Evolutionary conservation across 2,888 invertebrate species (phyloP).

Genomic region (Eremobia ochroleuca): DNA sequence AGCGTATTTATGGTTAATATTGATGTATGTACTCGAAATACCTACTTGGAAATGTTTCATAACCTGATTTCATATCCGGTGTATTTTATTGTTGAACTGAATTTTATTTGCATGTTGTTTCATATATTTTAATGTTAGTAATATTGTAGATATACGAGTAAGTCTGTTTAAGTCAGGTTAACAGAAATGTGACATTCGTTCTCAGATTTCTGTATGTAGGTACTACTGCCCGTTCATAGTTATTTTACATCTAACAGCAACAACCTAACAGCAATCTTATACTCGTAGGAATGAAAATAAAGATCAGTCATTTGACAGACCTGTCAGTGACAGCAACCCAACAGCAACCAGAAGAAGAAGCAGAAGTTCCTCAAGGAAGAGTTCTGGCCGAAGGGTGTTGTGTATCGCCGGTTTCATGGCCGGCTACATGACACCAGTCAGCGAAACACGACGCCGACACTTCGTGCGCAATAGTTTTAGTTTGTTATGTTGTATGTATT

Average conservation of each 20-base stretch:
- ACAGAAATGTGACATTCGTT: not conserved
- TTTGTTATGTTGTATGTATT: too few relatives aligned
- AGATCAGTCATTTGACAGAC: too few relatives aligned
- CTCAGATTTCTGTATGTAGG: not conserved
- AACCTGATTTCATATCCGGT: conserved; percentile 26
- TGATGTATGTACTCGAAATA: conserved; percentile 19
- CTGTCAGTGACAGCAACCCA: too few relatives aligned
- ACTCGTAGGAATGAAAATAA: too few relatives aligned
- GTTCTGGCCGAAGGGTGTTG: too few relatives aligned
- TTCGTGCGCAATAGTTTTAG: too few relatives aligned
- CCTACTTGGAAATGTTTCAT: conserved; percentile 14
- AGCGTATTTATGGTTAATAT: conserved; percentile 3
- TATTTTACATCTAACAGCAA: not conserved
- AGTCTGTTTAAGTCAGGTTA: not conserved
- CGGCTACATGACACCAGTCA: too few relatives aligned
- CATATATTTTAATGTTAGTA: not conserved
- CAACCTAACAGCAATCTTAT: too few relatives aligned
- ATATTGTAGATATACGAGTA: not conserved
- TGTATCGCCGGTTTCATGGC: too few relatives aligned
- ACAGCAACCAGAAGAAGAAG: too few relatives aligned
- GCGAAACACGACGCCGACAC: too few relatives aligned
- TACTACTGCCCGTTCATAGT: not conserved
- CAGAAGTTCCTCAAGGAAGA: too few relatives aligned
- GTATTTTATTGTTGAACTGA: conserved; percentile 11
- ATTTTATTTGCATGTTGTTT: conserved; percentile 17